Conservation (phyloP, 2,797 vertebrate species). For the Zalophus californianus region DNA sequence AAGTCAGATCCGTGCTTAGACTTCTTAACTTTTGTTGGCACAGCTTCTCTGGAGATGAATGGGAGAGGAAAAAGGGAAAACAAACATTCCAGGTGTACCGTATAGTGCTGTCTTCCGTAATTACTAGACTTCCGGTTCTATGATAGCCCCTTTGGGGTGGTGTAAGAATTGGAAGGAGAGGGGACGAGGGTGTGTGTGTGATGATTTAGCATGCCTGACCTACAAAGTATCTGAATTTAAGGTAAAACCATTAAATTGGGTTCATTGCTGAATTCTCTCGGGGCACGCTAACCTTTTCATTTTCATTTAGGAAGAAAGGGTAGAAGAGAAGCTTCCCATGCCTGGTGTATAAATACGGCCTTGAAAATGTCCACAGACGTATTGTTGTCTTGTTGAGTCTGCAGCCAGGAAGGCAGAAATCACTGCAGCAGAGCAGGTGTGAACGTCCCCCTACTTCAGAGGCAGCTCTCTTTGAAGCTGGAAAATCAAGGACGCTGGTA, state of each 20-base stretch:
- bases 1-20: not conserved
- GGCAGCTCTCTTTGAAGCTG: conserved; percentile 78
- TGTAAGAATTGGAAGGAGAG: not conserved
- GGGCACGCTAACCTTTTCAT: not conserved
- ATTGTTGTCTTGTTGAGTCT: conserved; percentile 82
- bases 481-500: conserved; percentile 75
- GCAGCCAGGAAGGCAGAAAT: conserved; percentile 82
- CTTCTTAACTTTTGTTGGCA: not conserved
- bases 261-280: not conserved
- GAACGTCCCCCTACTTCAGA: conserved; percentile 63
- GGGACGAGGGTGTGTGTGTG: not conserved
- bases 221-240: not conserved
- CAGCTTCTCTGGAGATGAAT: not conserved
- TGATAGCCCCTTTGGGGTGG: not conserved
- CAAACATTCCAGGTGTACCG: not conserved
- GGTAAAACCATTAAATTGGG: not conserved
- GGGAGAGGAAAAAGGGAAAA: not conserved
- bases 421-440: conserved; percentile 82
- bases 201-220: not conserved
- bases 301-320: conserved; percentile 36
- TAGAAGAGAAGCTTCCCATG: conserved; percentile 43
- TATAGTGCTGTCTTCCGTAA: not conserved
- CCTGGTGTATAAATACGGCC: conserved; percentile 52
- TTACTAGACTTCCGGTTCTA: not conserved
- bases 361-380: conserved; percentile 76